phyloP scores from a whole-genome alignment of 2,797 vertebrate genomes.

The Sebastes miniatus region DNA sequence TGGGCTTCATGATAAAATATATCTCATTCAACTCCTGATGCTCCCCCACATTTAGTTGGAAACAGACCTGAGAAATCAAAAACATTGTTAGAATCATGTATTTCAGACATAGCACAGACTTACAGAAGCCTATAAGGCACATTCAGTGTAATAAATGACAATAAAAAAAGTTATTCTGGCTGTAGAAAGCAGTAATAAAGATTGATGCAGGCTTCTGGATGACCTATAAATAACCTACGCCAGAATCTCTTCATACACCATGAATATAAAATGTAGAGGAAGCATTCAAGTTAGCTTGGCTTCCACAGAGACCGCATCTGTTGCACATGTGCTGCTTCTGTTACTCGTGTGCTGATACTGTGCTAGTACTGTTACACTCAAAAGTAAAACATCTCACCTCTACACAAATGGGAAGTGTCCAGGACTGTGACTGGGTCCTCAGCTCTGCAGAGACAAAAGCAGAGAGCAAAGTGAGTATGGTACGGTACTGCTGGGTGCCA shows the following conservation, averaged over 20 bases:
- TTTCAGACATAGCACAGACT: background rate
- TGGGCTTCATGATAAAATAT: conserved; percentile 87
- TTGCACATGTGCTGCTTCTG: background rate
- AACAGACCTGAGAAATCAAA: conserved; percentile 33
- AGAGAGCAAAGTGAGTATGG: background rate
- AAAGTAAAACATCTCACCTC: conserved; percentile 38
- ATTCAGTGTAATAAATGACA: background rate
- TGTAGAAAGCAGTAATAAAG: background rate
- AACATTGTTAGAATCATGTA: background rate
- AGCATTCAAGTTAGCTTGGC: background rate
- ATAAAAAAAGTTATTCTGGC: background rate
- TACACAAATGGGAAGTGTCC: conserved; percentile 16
- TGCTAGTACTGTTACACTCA: background rate
- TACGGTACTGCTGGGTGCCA: background rate
- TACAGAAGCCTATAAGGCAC: background rate
- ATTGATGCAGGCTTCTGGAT: background rate
- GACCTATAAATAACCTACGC: background rate
- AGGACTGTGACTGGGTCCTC: conserved; percentile 14
- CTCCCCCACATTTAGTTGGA: conserved; percentile 22
- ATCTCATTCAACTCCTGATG: conserved; percentile 78
- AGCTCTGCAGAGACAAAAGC: conserved; percentile 27
- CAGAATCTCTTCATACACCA: background rate
- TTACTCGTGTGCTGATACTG: background rate
- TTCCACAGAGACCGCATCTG: background rate
- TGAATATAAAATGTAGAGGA: background rate